Evolutionary conservation across 2,797 vertebrate genomes (phyloP), one percentile per base, ranked within the genome.

Genomic region (Xiphophorus birchmanni): DNA sequence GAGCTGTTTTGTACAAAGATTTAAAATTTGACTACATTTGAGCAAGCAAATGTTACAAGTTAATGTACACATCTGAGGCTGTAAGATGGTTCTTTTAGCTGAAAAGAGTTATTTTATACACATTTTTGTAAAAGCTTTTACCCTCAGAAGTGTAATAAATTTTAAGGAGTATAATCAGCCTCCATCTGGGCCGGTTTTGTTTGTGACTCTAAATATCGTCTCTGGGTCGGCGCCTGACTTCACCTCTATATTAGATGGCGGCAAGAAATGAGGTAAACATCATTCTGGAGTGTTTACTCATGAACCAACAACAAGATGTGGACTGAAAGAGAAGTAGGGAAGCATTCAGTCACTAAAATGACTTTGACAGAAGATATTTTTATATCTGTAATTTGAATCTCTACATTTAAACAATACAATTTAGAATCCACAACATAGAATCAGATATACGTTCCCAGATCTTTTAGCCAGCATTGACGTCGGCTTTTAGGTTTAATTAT

Each of bases 211-310:
- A 26, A 18, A 26, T 26, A 54, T 9, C 23, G 52, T 26, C 17
- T 54, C 23, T 54, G 52, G 48, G 48, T 50, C 17, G 48, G 48
- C 48, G 18, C 48, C 48, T n/a, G 26, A 56, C 23, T 56, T 56
- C 8, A 12, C 54, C 54, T n/a, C 10, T n/a, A 56, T 56, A n/a
- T 56, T n/a, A 56, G 54, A n/a, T 6, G 26, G 23, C 10, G 26
- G 54, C 54, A n/a, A 56, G 54, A 56, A 56, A 56, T 56, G 54
- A 56, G 54, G 54, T 56, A n/a, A 56, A 56, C 54, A 56, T 56
- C 3, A 56, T n/a, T 56, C 54, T 60, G 58, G n/a, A 32, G 58
- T 60, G 29, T 60, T 60, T 60, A 60, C 58, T 60, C 26, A 6
- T 29, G 29, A 60, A 60, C 58, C 58, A 60, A 32, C 26, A 29